Evolutionary conservation across 2,113 vertebrate species (phyloP).

Genomic region (Vombatus ursinus): DNA sequence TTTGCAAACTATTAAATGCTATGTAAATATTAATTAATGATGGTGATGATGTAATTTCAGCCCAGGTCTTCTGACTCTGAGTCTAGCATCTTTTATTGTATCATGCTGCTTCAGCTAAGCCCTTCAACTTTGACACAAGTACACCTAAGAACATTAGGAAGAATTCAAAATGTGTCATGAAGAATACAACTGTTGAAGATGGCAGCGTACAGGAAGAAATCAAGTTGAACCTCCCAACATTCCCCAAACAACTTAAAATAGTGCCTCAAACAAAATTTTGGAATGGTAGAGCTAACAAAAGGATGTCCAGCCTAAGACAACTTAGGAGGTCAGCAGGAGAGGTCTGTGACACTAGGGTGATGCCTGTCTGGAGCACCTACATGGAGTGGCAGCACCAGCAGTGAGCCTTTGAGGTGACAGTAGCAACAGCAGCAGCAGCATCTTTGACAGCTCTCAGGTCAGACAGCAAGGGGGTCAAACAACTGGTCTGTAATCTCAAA

Average conservation of each 20-base stretch:
- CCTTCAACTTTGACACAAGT: not conserved
- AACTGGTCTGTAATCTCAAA: too few relatives aligned
- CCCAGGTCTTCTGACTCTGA: not conserved
- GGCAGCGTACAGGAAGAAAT: not conserved
- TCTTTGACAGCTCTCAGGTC: too few relatives aligned
- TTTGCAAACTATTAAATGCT: not conserved
- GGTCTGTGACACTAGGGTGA: not conserved
- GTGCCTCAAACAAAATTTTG: not conserved
- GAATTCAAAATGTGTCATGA: not conserved
- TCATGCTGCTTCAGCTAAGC: not conserved
- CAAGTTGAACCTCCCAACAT: not conserved
- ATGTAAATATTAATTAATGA: not conserved
- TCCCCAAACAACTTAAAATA: not conserved
- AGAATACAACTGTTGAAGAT: not conserved
- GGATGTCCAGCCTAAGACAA: not conserved
- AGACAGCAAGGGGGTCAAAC: too few relatives aligned
- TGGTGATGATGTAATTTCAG: not conserved
- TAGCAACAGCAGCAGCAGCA: too few relatives aligned
- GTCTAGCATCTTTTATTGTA: not conserved
- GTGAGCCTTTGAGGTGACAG: too few relatives aligned
- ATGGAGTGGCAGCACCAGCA: not conserved
- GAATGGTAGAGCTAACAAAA: not conserved
- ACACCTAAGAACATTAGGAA: not conserved
- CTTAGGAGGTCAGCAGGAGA: not conserved
- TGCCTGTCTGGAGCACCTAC: not conserved